Percentiles rank a stretch among this genome's conserved stretches.
Evolutionary conservation across 2,797 vertebrate genomes (phyloP).

Genomic region (Halcyon chelicuti): DNA sequence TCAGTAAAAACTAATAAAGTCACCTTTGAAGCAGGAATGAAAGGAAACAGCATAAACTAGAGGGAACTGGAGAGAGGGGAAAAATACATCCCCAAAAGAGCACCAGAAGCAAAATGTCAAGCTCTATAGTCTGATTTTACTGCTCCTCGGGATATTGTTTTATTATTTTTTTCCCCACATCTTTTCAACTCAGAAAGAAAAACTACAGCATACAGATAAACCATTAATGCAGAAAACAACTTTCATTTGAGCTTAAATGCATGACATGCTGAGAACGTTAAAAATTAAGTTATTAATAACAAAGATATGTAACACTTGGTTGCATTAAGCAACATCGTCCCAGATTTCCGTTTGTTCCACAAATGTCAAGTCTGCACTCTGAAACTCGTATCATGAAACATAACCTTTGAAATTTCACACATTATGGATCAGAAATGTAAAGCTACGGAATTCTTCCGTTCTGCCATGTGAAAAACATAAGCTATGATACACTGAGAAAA

Average conservation of each 20-base stretch:
- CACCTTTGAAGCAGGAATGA: neutral
- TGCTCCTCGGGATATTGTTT: neutral
- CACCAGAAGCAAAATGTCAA: neutral
- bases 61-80: neutral
- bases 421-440: slow-evolving; percentile 64
- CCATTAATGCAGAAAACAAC: slow-evolving; percentile 35
- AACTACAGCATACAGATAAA: slow-evolving; percentile 49
- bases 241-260: slow-evolving; percentile 46
- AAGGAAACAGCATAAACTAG: neutral
- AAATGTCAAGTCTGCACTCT: slow-evolving; percentile 69
- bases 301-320: slow-evolving; percentile 53
- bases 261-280: slow-evolving; percentile 41
- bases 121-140: neutral
- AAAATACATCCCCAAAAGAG: neutral
- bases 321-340: slow-evolving; percentile 32
- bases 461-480: slow-evolving; percentile 24
- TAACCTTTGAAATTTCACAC: slow-evolving; percentile 76
- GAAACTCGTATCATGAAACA: slow-evolving; percentile 35
- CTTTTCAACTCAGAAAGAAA: slow-evolving; percentile 33
- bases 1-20: neutral
- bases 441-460: slow-evolving; percentile 36
- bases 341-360: slow-evolving; percentile 45
- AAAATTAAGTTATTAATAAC: slow-evolving; percentile 66
- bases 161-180: slow-evolving; percentile 3
- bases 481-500: slow-evolving; percentile 37